Evolutionary conservation across 2,797 vertebrate species (phyloP), one percentile per base, ranked within the genome.

Genomic region (Sebastes aleutianus): DNA sequence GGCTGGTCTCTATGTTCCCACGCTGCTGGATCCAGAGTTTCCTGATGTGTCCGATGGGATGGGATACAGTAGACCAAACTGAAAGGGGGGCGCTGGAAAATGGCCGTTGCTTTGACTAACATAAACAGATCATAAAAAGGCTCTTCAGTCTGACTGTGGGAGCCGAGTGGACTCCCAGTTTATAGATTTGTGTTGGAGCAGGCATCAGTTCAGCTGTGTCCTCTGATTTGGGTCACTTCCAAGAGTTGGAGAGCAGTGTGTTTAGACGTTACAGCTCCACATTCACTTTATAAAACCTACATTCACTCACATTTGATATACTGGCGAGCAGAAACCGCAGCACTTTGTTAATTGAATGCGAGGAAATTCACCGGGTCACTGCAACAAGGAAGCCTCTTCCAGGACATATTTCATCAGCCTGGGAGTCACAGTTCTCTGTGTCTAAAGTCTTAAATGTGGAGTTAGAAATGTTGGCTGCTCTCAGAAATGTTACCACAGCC

Each of bases 41-140:
- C 87, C 78, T 88, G 77, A 81, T 84, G 32, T 58, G 50, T 83
- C 82, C 18, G 2, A 71, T 61, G 59, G 78, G 83, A 79, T 22
- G 31, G 83, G 34, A 39, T 34, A 39, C 72, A 70, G 73, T 59
- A 53, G 76, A 80, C 56, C 54, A 68, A 80, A 81, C 34, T 34
- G 58, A 63, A 77, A 77, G 31, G 39, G 50, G 32, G 53, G 24
- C 0, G 64, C 47, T 80, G 80, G 84, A 92, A 89, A 91, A 91
- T 88, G 89, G 87, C 77, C n/a, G 70, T 80, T 57, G 58, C 87
- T 88, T 80, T 69, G 67, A 83, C 82, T 76, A 89, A 90, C 73
- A 73, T 93, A 93, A 94, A 93, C 92, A 93, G 85, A 88, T 92
- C 83, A 77, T 94, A 91, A 94, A 93, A 92, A 83, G 76, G 66